Evolutionary conservation across 1,140 invertebrate species (phyloP), one percentile per base, ranked within the genome.

Genomic region (Copidosoma floridanum): DNA sequence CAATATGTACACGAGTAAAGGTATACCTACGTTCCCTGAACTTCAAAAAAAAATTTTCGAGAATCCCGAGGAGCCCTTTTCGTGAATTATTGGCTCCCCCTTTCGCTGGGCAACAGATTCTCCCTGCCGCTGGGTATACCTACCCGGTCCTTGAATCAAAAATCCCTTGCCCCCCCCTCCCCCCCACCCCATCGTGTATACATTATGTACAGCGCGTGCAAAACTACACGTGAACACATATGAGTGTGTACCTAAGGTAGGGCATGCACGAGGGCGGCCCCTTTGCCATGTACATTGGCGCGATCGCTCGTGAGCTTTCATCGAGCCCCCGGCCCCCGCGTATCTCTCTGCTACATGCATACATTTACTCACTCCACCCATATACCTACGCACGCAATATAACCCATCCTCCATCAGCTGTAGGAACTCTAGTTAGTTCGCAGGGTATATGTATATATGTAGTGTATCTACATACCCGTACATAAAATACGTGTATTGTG

Each of bases 41-140:
- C 29, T 35, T 48, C 44, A 40, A 58, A n/a, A n/a, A n/a, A 58
- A 58, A 58, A 43, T 41, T 50, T 27, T n/a, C 53, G 29, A 55
- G 53, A 55, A 55, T 55, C 41, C 53, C 53, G 53, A 44, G 40
- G 27, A 32, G 27, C 16, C 26, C 47, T 51, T 50, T 50, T 21
- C 56, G 35, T 58, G 56, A 58, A 51, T 58, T 58, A 58, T 58
- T 47, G 16, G 27, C 26, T 8, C 18, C 24, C 26, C 21, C 40
- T 41, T n/a, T 23, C 16, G 14, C 43, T 10, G 43, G 10, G 56
- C 47, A 50, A 57, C 55, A 57, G 46, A 35, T 38, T 20, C 46
- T n/a, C 16, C 35, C 50, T 23, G 50, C 43, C 27, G 12, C n/a
- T n/a, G n/a, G n/a, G 41, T 21, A 48, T 50, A 24, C 32, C 4